Base-by-base conservation (phyloP, 1,140 invertebrate genomes). In the Drosophila parabipectinata region DNA sequence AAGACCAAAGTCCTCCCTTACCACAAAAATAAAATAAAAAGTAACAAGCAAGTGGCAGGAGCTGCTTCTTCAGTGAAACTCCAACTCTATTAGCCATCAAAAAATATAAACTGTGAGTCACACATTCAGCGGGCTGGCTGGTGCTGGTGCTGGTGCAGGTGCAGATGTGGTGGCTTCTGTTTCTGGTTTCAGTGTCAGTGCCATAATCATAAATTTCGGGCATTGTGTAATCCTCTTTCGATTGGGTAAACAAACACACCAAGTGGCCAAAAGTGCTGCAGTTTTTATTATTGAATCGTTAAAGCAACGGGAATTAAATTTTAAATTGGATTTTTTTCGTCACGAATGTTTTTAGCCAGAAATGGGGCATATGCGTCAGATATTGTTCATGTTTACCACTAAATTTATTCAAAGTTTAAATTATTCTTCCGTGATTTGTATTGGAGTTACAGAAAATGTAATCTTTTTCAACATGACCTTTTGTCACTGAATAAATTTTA, bases 181-280 rank as follows among this genome's bases (percentile, higher is more conserved):
- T 47, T 54, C 51, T 55, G 51, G 60, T 52, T 68, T 69, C 67
- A 71, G 67, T 71, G 64, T 71, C 67, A 71, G 67, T 71, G 67
- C 47, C 67, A 74, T 66, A 75, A 75, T 75, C 54, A 74, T 66
- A 66, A 63, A 75, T 66, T 60, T 52, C 37, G 21, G 57, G 48
- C 61, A 75, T 75, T 75, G 72, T 75, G 72, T 75, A 75, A 75
- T 75, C 72, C 54, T 32, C 60, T 52, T 74, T 57, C 51, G 52
- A 74, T 73, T 62, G 58, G 53, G 58, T 60, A 73, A 71, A 72
- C 68, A 58, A 69, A 55, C 55, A 55, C 55, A 24, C 32, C 60
- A 14, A 68, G 39, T 56, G 41, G 52, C 32, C 39, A 21, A 21
- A 37, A 44, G 21, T 8, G 30, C 30, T 50, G 67, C 55, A 72